Conservation (phyloP, 2,113 vertebrate species). For the Platichthys flesus region DNA sequence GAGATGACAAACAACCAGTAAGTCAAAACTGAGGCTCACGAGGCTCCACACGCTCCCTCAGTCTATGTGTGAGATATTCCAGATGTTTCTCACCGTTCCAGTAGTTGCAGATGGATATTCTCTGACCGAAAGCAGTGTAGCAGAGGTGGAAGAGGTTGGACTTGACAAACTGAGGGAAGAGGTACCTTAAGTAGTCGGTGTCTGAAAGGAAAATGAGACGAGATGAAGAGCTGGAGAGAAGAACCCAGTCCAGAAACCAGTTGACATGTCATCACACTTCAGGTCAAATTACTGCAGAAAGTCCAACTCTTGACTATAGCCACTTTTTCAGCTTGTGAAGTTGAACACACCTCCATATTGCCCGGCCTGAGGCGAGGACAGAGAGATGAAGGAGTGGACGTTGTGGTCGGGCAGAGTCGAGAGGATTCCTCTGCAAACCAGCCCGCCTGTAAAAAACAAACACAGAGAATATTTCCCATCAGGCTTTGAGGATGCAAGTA, state of each 20-base stretch:
- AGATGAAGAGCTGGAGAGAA: background rate
- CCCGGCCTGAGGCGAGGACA: conserved; percentile 90
- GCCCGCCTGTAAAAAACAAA: conserved; percentile 80
- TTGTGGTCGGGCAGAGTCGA: conserved; percentile 89
- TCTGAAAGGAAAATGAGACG: conserved; percentile 62
- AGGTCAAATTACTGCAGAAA: no score
- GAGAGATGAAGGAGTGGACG: conserved; percentile 90
- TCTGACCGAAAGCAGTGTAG: conserved; percentile 84
- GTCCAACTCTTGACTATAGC: no score
- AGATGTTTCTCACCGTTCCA: conserved; percentile 87
- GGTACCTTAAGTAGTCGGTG: conserved; percentile 87
- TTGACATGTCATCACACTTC: no score
- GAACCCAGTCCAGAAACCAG: no score
- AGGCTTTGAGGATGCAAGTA: background rate
- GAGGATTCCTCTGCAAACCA: conserved; percentile 90
- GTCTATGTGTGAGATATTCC: background rate
- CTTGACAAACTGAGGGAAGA: conserved; percentile 89
- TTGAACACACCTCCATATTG: conserved; percentile 87
- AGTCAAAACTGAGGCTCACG: no score
- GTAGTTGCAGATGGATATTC: conserved; percentile 92
- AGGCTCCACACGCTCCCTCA: no score
- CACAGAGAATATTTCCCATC: conserved; percentile 3
- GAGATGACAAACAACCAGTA: conserved; percentile 1
- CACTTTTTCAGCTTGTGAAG: background rate
- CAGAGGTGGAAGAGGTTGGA: conserved; percentile 89